Conservation (phyloP, 2,797 vertebrate species). For the Mareca strepera region DNA sequence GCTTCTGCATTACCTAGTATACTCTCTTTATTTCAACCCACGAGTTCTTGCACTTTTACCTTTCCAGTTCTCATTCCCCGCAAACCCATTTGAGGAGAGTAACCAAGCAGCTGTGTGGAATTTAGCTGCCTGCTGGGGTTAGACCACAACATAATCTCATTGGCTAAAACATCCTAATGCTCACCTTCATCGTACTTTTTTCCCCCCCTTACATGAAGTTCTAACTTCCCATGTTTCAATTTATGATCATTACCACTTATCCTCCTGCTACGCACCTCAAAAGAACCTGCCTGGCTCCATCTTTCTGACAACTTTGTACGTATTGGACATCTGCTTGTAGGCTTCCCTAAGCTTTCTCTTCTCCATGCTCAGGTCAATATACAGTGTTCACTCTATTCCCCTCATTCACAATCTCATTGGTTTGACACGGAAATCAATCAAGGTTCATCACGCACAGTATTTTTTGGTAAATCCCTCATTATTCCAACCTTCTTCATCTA, state of each 20-base stretch:
- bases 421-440: not conserved
- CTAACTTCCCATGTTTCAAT: not conserved
- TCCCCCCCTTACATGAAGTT: not conserved
- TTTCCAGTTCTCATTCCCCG: too few relatives aligned
- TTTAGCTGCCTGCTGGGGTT: too few relatives aligned
- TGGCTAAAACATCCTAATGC: not conserved
- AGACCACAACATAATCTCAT: accelerated
- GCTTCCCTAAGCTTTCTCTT: not conserved
- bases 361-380: not conserved
- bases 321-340: not conserved
- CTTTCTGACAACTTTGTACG: not conserved
- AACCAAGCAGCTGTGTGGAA: too few relatives aligned
- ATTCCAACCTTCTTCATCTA: not conserved
- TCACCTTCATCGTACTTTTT: not conserved
- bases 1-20: too few relatives aligned
- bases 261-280: not conserved
- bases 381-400: not conserved
- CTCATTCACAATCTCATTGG: not conserved
- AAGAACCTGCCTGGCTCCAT: not conserved
- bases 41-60: too few relatives aligned
- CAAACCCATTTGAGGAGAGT: too few relatives aligned
- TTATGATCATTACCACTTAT: not conserved
- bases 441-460: not conserved
- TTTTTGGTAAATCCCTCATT: not conserved
- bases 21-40: too few relatives aligned